Evolutionary conservation across 2,888 invertebrate genomes (phyloP), one percentile per base, ranked within the genome.

Genomic region (Kuschelorhynchus macadamiae): DNA sequence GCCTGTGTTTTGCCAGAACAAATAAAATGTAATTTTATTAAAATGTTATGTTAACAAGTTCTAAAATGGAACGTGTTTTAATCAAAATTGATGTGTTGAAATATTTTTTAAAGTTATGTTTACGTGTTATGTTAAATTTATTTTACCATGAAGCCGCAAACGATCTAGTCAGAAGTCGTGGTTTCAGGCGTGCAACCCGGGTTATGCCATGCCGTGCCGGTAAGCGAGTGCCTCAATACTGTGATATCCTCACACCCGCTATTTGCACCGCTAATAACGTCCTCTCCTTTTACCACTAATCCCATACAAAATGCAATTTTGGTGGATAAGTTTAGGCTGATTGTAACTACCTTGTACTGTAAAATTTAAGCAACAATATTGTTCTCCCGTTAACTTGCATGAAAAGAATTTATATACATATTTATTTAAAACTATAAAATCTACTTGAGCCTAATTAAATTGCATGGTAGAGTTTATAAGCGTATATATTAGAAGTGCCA

Each of bases 221-320:
- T 67, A 77, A 82, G 84, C 83, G 83, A 83, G 83, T 83, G 84
- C 83, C 83, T 83, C 80, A 78, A 80, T 77, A 81, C 83, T 83
- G 83, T 83, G 83, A 83, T 83, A 83, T 79, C 79, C 76, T 81
- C 81, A 81, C 81, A 80, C 75, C 75, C 62, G 79, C 79, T 72
- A 76, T 53, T 55, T 50, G 60, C 64, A 67, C 72, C 69, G 55
- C 55, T 55, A 55, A 53, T 18, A 53, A 52, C 30, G 32, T n/a
- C 25, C 25, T 25, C 25, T 52, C 57, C 16, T 52, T 53, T 18
- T 33, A 46, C 62, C 67, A 67, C 67, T 66, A 66, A 66, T 69
- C 55, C 64, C 57, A 46, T 56, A 46, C 52, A 49, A 67, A 33
- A 62, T 63, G 70, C 70, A 67, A 71, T 71, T 70, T 69, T 74